phyloP scores from a whole-genome alignment of 2,113 vertebrate species.

The Platysteira castanea region DNA sequence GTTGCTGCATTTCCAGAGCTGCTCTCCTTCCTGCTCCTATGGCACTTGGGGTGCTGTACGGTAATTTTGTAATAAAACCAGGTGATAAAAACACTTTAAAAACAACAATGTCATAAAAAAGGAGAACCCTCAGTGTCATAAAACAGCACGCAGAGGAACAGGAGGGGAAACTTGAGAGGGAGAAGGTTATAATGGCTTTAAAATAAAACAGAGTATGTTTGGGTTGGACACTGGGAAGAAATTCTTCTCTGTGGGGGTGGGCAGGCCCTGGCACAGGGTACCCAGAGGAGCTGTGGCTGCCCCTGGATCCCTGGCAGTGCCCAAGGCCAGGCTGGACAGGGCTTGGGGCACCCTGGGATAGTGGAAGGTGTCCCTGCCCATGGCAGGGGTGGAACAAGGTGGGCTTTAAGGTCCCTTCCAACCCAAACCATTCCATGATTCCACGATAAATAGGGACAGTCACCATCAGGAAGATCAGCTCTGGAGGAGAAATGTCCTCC shows the following conservation, averaged over 20 bases:
- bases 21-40: background rate
- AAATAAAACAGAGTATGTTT: background rate
- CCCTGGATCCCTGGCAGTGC: background rate
- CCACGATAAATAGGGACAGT: background rate
- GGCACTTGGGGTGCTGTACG: background rate
- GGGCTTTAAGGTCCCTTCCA: background rate
- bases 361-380: background rate
- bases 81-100: constrained; percentile 61
- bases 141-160: background rate
- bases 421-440: background rate
- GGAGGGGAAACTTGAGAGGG: background rate
- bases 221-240: background rate
- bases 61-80: constrained; percentile 48
- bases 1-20: background rate
- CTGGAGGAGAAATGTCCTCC: background rate
- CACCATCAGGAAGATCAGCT: background rate
- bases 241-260: background rate
- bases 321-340: background rate
- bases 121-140: background rate
- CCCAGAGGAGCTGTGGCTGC: background rate
- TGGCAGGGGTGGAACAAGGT: fast-evolving
- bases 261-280: background rate
- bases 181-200: background rate
- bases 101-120: constrained; percentile 46
- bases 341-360: background rate